Conservation (phyloP, 2,797 vertebrate species). For the Manis javanica region DNA sequence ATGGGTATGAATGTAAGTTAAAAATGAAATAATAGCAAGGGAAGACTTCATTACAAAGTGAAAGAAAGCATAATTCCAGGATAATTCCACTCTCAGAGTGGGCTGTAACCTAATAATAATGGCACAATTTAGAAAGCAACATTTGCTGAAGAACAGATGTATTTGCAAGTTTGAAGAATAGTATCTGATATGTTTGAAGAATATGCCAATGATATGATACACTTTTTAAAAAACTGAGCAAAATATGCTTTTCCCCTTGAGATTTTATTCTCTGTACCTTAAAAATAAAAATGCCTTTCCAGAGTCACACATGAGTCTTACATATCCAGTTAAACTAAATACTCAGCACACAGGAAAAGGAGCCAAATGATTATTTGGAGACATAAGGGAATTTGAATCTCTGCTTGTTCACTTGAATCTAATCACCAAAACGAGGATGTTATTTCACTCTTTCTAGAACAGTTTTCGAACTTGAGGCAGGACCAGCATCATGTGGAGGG, state of each 20-base stretch:
- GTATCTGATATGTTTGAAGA: background rate
- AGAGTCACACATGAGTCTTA: background rate
- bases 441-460: background rate
- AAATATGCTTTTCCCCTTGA: background rate
- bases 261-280: background rate
- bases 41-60: constrained; percentile 1
- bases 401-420: background rate
- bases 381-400: background rate
- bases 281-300: constrained; percentile 31
- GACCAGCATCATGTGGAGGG: background rate
- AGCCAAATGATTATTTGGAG: constrained; percentile 5
- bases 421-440: background rate
- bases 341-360: background rate
- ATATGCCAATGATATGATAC: background rate
- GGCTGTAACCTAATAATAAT: background rate
- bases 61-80: background rate
- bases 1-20: background rate
- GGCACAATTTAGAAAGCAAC: background rate
- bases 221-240: background rate
- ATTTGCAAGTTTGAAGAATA: background rate
- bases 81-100: background rate
- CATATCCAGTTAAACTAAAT: constrained; percentile 24
- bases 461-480: background rate
- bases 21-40: background rate
- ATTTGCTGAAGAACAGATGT: background rate